Evolutionary conservation across 53 echinoderm and acorn worm genomes (phyloP).

Genomic region (Zoroaster sp.): DNA sequence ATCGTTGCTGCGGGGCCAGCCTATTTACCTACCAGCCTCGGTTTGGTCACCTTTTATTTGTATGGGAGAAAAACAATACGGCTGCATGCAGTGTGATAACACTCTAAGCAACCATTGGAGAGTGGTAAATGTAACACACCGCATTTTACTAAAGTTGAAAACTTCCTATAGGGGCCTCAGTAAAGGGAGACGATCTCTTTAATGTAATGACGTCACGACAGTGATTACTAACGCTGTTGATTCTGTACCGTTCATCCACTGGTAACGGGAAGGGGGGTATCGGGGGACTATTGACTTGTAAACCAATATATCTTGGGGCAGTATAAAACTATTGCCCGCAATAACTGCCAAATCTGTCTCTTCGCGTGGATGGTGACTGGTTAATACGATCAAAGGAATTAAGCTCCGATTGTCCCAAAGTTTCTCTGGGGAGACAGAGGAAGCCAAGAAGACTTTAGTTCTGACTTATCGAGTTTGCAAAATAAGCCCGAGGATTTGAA

Average conservation of each 20-base stretch:
- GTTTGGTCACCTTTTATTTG: neutral
- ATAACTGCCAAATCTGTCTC: constrained; percentile 28
- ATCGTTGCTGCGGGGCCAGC: neutral
- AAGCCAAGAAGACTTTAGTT: neutral
- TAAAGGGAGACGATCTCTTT: neutral
- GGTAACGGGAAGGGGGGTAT: constrained; percentile 1
- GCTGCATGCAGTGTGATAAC: neutral
- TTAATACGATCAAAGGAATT: constrained; percentile 16
- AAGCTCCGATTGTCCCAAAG: neutral
- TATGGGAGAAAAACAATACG: neutral
- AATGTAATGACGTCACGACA: constrained; percentile 42
- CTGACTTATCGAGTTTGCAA: neutral
- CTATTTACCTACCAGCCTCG: neutral
- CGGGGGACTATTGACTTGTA: constrained; percentile 45
- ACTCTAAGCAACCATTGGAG: too few species aligned
- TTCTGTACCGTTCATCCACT: constrained; percentile 1
- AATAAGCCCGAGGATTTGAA: neutral
- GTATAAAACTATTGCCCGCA: constrained; percentile 31
- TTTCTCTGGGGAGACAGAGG: neutral
- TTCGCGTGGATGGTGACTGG: neutral
- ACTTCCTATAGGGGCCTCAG: neutral
- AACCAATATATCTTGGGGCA: constrained; percentile 45
- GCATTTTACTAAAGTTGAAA: neutral
- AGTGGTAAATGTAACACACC: too few species aligned
- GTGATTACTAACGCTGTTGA: constrained; percentile 51